phyloP scores from a whole-genome alignment of 2,113 vertebrate species.

The Erythrolamprus reginae region DNA sequence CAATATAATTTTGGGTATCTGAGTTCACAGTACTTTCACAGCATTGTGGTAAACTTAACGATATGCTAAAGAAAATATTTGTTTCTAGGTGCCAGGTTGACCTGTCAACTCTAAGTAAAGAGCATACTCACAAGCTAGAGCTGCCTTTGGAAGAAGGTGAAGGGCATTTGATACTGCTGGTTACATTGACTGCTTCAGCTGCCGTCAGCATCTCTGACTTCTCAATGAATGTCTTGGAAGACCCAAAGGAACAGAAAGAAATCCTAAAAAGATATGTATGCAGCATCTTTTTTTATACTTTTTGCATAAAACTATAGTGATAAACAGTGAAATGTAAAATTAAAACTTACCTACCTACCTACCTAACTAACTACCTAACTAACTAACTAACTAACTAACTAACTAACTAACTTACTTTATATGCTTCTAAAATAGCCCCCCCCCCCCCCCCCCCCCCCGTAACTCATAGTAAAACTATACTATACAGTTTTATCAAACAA shows the following conservation, averaged over 20 bases:
- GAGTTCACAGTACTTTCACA: neutral
- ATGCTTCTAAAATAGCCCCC: neutral
- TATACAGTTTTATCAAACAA: neutral
- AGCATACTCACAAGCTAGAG: slow-evolving; percentile 92
- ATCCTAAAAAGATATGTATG: slow-evolving; percentile 93
- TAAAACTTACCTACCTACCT: neutral
- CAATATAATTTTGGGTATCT: neutral
- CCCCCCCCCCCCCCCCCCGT: neutral
- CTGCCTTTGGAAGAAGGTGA: slow-evolving; percentile 85
- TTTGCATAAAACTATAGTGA: neutral
- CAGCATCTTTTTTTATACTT: slow-evolving; percentile 37
- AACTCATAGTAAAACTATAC: neutral
- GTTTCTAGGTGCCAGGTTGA: slow-evolving; percentile 87
- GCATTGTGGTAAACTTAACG: slow-evolving; percentile 15
- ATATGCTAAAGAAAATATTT: slow-evolving; percentile 58
- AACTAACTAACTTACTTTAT: neutral
- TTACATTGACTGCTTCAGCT: slow-evolving; percentile 92
- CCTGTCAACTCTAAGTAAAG: slow-evolving; percentile 84
- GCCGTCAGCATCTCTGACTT: slow-evolving; percentile 90
- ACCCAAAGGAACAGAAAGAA: slow-evolving; percentile 82
- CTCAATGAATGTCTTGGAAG: slow-evolving; percentile 83
- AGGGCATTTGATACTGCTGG: slow-evolving; percentile 85
- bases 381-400: neutral
- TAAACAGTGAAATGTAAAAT: neutral
- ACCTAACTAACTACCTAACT: neutral